phyloP scores from a whole-genome alignment of 1,140 invertebrate genomes.

The Sitophilus oryzae region DNA sequence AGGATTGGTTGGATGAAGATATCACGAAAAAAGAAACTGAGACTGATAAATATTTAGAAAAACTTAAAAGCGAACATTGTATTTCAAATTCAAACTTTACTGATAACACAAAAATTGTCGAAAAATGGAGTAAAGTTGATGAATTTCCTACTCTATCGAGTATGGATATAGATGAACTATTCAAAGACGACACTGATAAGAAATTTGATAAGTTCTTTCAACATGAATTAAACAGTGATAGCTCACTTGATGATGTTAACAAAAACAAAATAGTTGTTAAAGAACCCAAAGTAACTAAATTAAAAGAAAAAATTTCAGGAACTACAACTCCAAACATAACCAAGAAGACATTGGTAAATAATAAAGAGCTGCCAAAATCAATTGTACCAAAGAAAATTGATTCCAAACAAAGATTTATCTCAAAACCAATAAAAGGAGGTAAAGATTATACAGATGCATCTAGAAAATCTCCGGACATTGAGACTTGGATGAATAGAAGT shows the following conservation, averaged over 20 bases:
- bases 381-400: conserved; percentile 7
- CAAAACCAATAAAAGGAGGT: conserved; percentile 22
- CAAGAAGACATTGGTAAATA: conserved; percentile 1
- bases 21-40: conserved; percentile 18
- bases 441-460: conserved; percentile 13
- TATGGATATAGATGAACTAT: conserved; percentile 29
- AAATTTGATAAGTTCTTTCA: conserved; percentile 31
- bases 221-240: conserved; percentile 1
- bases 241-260: background rate
- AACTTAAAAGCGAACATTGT: conserved; percentile 24
- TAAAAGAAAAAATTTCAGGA: too few relatives aligned
- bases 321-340: background rate
- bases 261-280: conserved; percentile 8
- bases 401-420: conserved; percentile 23
- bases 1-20: conserved; percentile 9
- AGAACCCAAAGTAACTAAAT: background rate
- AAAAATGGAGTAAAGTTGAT: conserved; percentile 19
- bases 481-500: conserved; percentile 26
- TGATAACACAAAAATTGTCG: conserved; percentile 27
- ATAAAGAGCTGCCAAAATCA: conserved; percentile 14
- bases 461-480: conserved; percentile 21
- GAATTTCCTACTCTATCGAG: conserved; percentile 29
- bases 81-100: conserved; percentile 17
- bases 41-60: conserved; percentile 25
- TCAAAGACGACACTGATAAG: conserved; percentile 26